These are phyloP conservation scores for Crypturellus tataupa DNA, from an alignment of 2,797 vertebrate genomes.

Conservation along the genomic window DNA sequence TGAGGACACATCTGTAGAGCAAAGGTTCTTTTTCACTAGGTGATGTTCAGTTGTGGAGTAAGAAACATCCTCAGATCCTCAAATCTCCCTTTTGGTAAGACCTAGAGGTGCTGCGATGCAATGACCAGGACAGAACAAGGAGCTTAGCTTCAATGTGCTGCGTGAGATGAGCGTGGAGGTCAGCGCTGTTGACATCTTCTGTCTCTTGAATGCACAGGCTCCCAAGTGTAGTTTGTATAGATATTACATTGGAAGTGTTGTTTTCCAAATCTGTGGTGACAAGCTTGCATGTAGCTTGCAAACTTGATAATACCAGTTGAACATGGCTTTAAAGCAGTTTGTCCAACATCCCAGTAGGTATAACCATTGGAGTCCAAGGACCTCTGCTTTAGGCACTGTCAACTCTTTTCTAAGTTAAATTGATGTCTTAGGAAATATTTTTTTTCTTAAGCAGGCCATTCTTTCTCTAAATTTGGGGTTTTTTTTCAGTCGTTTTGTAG, in stretches of 20 bases:
- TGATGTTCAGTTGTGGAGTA: background rate
- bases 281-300: background rate
- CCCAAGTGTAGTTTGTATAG: background rate
- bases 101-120: background rate
- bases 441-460: background rate
- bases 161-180: background rate
- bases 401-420: background rate
- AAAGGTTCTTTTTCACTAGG: background rate
- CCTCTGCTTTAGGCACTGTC: background rate
- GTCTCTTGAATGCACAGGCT: background rate
- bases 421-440: background rate
- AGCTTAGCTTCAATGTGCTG: background rate
- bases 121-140: background rate
- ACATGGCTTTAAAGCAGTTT: fast-evolving
- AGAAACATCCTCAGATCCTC: background rate
- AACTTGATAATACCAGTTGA: background rate
- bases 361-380: background rate
- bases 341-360: background rate
- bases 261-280: background rate
- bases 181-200: background rate
- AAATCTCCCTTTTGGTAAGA: background rate
- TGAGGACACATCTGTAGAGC: background rate
- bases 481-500: background rate
- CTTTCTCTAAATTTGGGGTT: background rate
- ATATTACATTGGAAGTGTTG: background rate